Evolutionary conservation across 2,113 vertebrate species (phyloP), one percentile per base, ranked within the genome.

Genomic region (Hepsetus odoe): DNA sequence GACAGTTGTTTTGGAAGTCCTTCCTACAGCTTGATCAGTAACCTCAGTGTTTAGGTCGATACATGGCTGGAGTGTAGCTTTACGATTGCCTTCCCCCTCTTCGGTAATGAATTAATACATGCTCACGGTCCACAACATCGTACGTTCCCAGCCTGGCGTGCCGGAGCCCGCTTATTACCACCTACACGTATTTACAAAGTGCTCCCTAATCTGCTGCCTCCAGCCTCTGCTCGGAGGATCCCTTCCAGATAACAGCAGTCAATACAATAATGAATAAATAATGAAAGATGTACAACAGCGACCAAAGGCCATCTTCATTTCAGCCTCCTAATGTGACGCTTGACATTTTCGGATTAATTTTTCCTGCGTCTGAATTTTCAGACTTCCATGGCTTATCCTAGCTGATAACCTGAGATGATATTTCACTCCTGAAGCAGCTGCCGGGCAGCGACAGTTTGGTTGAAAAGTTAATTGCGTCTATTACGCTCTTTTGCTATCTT

Each of bases 241-340:
- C 76, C 80, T 85, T 84, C 79, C 81, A 85, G 85, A 87, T 88
- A 80, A 90, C 89, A 68, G 85, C 87, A 89, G 89, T 92, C 91
- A 86, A 93, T 91, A 88, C 74, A 1, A 82, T 80, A 33, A 88
- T 92, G 87, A 91, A 92, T 92, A 90, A 91, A 88, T 92, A 90
- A 92, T 92, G 88, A 90, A 87, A 84, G 90, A 90, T 91, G 90
- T 90, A 86, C 85, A 90, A 91, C 88, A 90, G 86, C 85, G 82
- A 82, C 76, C 74, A 59, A 67, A 79, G 82, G 85, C 82, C 83
- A 84, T 89, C 83, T 88, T 84, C 72, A 82, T 78, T 85, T 80
- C 62, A 58, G 78, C 69, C 77, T 49, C 70, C 82, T 78, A 72
- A 74, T 65, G 80, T 80, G 74, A 44, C 65, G 75, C 72, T 81